Evolutionary conservation across 2,113 vertebrate genomes (phyloP).

Genomic region (Laticauda laticaudata): DNA sequence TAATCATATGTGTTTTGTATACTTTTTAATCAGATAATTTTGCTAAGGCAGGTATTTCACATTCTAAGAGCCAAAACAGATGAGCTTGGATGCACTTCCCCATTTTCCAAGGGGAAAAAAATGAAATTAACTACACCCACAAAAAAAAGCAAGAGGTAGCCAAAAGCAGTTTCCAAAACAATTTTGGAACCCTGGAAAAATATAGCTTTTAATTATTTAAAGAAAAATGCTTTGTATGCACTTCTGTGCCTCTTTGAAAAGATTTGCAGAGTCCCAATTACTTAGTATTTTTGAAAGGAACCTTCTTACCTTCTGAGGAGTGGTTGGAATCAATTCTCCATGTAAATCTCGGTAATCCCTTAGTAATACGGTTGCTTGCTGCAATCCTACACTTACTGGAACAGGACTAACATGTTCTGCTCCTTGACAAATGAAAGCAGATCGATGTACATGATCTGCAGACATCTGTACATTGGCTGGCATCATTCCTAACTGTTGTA

Average conservation of each 20-base stretch:
- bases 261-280: not conserved
- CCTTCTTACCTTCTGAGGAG: constrained; percentile 71
- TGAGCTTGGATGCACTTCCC: not conserved
- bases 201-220: not conserved
- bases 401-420: constrained; percentile 57
- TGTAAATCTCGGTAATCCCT: constrained; percentile 36
- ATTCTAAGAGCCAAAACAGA: not conserved
- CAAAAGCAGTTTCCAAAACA: not conserved
- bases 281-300: not conserved
- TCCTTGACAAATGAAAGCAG: constrained; percentile 51
- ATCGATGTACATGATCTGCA: constrained; percentile 52
- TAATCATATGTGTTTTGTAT: not conserved
- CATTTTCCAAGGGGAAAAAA: not conserved
- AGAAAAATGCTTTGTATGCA: not conserved
- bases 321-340: constrained; percentile 62
- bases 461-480: constrained; percentile 68
- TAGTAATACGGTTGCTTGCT: constrained; percentile 73
- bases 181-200: not conserved
- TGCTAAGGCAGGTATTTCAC: not conserved
- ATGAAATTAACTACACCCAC: not conserved
- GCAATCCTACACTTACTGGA: constrained; percentile 59
- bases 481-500: constrained; percentile 88
- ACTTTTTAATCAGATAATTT: not conserved
- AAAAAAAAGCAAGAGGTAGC: not conserved
- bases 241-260: not conserved